phyloP scores from a whole-genome alignment of 1,140 invertebrate species.

The Lordiphosa collinella region DNA sequence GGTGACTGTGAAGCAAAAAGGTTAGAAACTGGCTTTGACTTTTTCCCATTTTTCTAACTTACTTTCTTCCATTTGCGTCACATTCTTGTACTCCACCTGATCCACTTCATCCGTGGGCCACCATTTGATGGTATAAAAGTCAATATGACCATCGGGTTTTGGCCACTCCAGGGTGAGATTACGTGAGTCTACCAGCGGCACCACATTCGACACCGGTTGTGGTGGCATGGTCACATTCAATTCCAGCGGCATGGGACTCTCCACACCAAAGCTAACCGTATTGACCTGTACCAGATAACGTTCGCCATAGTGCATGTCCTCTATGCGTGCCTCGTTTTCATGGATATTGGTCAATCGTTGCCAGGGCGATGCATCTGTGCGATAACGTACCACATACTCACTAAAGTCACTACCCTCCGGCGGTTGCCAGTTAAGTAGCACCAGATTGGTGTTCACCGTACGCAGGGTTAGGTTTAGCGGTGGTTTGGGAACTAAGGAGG shows the following conservation, averaged over 20 bases:
- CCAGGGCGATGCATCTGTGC: constrained; percentile 87
- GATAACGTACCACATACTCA: constrained; percentile 90
- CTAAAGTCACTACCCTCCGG: constrained; percentile 88
- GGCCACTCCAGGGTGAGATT: constrained; percentile 95
- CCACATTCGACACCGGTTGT: constrained; percentile 89
- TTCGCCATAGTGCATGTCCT: constrained; percentile 93
- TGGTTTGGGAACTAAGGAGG: constrained; percentile 87
- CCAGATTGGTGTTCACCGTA: constrained; percentile 88
- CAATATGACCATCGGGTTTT: constrained; percentile 89
- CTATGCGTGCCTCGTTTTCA: constrained; percentile 86
- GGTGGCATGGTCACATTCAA: constrained; percentile 91
- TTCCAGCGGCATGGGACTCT: constrained; percentile 87
- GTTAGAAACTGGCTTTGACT: no score
- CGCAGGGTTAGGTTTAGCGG: constrained; percentile 89
- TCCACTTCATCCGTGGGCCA: constrained; percentile 82
- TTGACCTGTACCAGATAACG: constrained; percentile 92
- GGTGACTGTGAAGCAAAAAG: constrained; percentile 25
- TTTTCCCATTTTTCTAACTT: constrained; percentile 9
- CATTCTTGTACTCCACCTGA: constrained; percentile 81
- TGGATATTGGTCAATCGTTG: constrained; percentile 84
- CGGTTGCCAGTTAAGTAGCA: constrained; percentile 88
- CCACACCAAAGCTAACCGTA: constrained; percentile 90
- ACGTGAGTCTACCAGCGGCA: constrained; percentile 89
- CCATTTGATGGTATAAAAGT: constrained; percentile 90
- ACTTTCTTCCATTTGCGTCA: constrained; percentile 77